A percentile compares a stretch with the other conserved stretches of the same genome.
These are phyloP conservation scores for Mobula hypostoma DNA, from an alignment of 2,113 vertebrate species.

Conservation along the genomic window DNA sequence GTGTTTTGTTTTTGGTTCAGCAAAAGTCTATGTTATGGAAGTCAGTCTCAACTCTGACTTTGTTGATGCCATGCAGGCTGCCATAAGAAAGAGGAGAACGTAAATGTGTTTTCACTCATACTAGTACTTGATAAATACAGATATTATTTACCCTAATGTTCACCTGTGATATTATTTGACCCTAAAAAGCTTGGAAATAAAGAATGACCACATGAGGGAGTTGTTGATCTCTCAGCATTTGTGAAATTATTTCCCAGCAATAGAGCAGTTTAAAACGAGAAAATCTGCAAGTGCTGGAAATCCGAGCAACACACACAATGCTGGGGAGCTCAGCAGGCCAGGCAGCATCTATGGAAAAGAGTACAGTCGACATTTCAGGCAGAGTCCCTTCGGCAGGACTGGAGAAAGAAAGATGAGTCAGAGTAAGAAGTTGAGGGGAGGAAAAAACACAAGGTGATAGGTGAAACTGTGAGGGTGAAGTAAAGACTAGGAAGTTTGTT, in stretches of 20 bases:
- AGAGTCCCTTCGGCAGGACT: too few species aligned
- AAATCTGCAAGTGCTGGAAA: too few species aligned
- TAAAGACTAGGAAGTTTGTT: too few species aligned
- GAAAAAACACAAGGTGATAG: too few species aligned
- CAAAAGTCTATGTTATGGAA: background rate
- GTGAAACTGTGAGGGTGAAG: too few species aligned
- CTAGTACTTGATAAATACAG: background rate
- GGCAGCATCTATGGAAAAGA: too few species aligned
- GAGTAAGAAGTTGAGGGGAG: too few species aligned
- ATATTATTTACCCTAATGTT: background rate
- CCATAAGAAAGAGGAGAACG: background rate
- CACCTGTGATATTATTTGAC: background rate
- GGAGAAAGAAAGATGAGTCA: too few species aligned
- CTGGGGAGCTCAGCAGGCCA: too few species aligned
- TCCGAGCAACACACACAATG: too few species aligned
- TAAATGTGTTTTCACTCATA: background rate
- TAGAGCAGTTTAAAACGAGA: background rate
- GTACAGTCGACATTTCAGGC: too few species aligned
- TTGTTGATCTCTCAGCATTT: background rate
- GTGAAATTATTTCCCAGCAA: background rate
- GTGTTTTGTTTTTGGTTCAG: background rate
- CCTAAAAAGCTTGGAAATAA: background rate
- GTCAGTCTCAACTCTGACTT: background rate
- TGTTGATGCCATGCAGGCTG: background rate
- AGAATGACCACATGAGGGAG: background rate